Percentiles rank a stretch among this genome's conserved stretches.
phyloP scores from a whole-genome alignment of 1,140 invertebrate genomes.

The Agrypnia vestita region DNA sequence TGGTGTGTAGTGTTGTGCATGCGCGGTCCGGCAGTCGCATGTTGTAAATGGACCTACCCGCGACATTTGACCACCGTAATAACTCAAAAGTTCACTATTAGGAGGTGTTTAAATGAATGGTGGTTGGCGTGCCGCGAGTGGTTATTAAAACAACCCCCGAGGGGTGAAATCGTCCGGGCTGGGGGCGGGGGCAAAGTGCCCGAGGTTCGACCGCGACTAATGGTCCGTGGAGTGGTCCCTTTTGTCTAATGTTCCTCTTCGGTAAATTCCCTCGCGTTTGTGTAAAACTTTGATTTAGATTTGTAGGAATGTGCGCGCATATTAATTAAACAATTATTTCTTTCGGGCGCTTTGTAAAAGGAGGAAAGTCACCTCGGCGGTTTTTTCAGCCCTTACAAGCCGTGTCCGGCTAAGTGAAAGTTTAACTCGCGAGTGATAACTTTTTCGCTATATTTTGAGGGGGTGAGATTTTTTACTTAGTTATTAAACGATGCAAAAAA shows the following conservation, averaged over 20 bases:
- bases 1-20: not conserved
- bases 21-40: not conserved
- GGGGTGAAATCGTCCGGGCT: constrained; percentile 1
- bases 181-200: not conserved
- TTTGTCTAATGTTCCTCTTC: not conserved
- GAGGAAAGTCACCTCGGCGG: no score
- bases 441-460: no score
- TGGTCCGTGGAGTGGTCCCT: not conserved
- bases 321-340: no score
- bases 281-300: no score
- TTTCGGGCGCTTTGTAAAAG: no score
- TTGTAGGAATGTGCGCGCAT: no score
- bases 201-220: not conserved
- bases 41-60: constrained; percentile 13
- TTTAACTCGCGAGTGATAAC: no score
- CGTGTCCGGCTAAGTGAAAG: no score
- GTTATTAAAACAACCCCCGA: constrained; percentile 11
- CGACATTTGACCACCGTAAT: constrained; percentile 41
- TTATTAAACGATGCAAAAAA: no score
- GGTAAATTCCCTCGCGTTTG: no score
- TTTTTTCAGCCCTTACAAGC: no score
- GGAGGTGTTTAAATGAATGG: constrained; percentile 37
- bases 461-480: no score
- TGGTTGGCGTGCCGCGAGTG: constrained; percentile 23
- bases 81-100: constrained; percentile 45